Evolutionary conservation across 1,140 invertebrate genomes (phyloP), one percentile per base, ranked within the genome.

Genomic region (Drosophila varians): DNA sequence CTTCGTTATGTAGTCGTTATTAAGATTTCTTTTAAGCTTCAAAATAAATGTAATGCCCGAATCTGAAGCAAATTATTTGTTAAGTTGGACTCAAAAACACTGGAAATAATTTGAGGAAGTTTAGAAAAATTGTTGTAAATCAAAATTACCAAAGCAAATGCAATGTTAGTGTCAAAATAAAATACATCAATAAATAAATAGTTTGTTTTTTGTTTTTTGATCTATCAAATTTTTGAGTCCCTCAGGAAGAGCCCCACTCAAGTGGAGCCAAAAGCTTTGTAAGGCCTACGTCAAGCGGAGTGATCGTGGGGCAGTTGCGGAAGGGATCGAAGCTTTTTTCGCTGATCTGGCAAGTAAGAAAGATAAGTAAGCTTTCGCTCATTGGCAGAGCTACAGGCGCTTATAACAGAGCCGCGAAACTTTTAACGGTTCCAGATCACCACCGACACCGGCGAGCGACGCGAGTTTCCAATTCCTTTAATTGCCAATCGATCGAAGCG

Each of bases 121-220:
- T 55, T 52, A 38, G 73, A 47, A 54, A 65, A 87, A 54, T 86
- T 84, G 76, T 87, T 82, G 77, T 82, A 88, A 82, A 87, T 88
- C 74, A 76, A 82, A 87, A 86, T 82, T 82, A 77, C 57, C 66
- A 74, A 68, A 65, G 52, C 65, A 77, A 77, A 69, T 68, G 73
- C 82, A 87, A 87, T 88, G 88, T 77, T 76, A 87, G 83, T 80
- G 74, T 86, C 83, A 82, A 88, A 74, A 61, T 40, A 88, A 82
- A 76, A 57, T 66, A 75, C 70, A 75, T 75, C 46, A 49, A 74
- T 57, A 74, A 49, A 79, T 80, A 77, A 57, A 61, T 53, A 43
- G 73, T 1, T 2, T n/a, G n/a, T 31, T 12, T 3, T 2, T 19
- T 36, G 2, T 4, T 36, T 12, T 11, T 18, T 42, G n/a, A n/a